Evolutionary conservation across 2,888 invertebrate genomes (phyloP).

Genomic region (Pyralis farinalis): DNA sequence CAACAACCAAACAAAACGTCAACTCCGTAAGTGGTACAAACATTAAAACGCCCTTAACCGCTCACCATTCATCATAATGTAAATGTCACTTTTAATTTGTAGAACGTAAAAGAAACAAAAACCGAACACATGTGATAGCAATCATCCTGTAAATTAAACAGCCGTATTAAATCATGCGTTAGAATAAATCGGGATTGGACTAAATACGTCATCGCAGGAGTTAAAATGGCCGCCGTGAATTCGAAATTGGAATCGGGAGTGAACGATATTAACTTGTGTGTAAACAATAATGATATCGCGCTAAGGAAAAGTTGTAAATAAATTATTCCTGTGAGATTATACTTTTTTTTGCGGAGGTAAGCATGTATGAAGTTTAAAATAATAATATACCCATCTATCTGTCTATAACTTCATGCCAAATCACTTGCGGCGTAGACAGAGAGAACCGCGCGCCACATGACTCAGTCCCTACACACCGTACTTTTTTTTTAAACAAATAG

Average conservation of each 20-base stretch:
- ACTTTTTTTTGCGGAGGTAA: no score
- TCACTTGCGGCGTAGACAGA: no score
- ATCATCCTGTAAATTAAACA: slow-evolving; percentile 20
- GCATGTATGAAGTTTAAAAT: no score
- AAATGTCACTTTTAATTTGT: slow-evolving; percentile 15
- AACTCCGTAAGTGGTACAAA: slow-evolving; percentile 6
- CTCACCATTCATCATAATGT: slow-evolving; percentile 8
- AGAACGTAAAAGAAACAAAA: slow-evolving; percentile 3
- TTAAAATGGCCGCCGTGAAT: slow-evolving; percentile 59
- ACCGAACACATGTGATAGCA: slow-evolving; percentile 23
- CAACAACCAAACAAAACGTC: slow-evolving; percentile 1
- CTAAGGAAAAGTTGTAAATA: no score
- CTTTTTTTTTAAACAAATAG: no score
- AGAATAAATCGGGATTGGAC: slow-evolving; percentile 45
- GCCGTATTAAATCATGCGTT: slow-evolving; percentile 16
- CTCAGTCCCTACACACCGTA: no score
- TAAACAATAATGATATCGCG: no score
- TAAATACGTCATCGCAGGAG: slow-evolving; percentile 57
- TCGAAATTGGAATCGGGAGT: slow-evolving; percentile 44
- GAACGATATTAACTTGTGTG: slow-evolving; percentile 11
- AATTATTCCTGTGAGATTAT: no score
- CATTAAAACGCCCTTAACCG: slow-evolving; percentile 4
- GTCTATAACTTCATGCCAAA: no score
- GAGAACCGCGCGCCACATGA: no score
- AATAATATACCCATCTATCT: no score